These are phyloP conservation scores for Anoplius nigerrimus DNA, from an alignment of 2,888 invertebrate genomes.

Conservation along the genomic window DNA sequence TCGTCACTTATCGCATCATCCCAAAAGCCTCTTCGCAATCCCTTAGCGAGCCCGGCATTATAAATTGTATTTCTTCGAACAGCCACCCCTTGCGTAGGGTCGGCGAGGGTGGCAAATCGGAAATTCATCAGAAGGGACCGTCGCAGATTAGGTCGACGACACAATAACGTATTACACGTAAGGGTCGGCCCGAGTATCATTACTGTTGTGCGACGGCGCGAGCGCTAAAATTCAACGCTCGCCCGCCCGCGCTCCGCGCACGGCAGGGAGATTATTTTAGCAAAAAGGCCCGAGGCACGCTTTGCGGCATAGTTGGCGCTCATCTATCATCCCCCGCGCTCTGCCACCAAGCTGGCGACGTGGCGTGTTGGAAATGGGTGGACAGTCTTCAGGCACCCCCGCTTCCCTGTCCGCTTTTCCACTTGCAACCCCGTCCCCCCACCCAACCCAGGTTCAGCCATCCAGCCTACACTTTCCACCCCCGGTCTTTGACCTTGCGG, in stretches of 20 bases:
- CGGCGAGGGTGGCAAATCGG: slow-evolving; percentile 31
- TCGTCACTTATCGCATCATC: too few relatives aligned
- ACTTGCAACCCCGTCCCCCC: too few relatives aligned
- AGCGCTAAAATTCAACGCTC: slow-evolving; percentile 58
- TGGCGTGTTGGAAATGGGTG: slow-evolving; percentile 24
- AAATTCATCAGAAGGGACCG: slow-evolving; percentile 9
- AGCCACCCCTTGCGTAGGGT: background rate
- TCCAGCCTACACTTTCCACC: slow-evolving; percentile 11
- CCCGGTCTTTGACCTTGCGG: slow-evolving; percentile 18
- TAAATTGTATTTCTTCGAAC: too few relatives aligned
- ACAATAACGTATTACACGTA: slow-evolving; percentile 57
- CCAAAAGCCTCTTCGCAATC: too few relatives aligned
- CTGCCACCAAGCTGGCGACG: slow-evolving; percentile 11
- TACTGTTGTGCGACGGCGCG: slow-evolving; percentile 48
- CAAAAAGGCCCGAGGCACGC: slow-evolving; percentile 58
- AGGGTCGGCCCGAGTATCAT: slow-evolving; percentile 49
- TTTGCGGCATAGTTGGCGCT: slow-evolving; percentile 51
- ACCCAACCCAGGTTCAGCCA: background rate
- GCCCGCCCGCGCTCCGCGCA: too few relatives aligned
- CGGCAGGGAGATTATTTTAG: slow-evolving; percentile 65
- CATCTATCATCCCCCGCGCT: slow-evolving; percentile 57
- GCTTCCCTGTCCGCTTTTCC: too few relatives aligned
- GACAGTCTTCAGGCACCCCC: slow-evolving; percentile 20
- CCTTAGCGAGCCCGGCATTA: too few relatives aligned
- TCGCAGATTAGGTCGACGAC: background rate